Evolutionary conservation across 1,140 invertebrate species (phyloP).

Genomic region (Drosophila guanche): DNA sequence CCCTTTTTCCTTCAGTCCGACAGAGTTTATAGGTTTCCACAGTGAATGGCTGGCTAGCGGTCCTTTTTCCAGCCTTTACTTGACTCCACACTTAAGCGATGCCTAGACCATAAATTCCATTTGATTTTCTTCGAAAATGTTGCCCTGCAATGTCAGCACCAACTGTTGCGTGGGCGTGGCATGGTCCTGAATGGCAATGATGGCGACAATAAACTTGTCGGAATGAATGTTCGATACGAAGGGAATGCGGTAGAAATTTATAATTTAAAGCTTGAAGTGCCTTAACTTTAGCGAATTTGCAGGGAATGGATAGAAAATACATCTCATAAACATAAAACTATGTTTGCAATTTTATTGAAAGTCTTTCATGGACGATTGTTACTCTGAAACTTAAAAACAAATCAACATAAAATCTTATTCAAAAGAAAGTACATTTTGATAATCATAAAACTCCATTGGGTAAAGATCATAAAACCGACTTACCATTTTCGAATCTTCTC

Average conservation of each 20-base stretch:
- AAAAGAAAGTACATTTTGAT: too few species aligned
- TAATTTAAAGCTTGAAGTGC: slow-evolving; percentile 14
- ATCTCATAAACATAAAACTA: too few species aligned
- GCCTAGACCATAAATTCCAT: slow-evolving; percentile 70
- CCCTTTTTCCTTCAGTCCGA: slow-evolving; percentile 49
- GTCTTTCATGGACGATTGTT: too few species aligned
- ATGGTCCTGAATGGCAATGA: slow-evolving; percentile 43
- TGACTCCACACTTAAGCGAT: slow-evolving; percentile 29
- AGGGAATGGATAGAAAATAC: too few species aligned
- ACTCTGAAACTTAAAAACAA: too few species aligned
- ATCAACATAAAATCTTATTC: too few species aligned
- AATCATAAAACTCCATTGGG: too few species aligned
- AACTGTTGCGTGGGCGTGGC: slow-evolving; percentile 71
- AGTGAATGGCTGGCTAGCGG: slow-evolving; percentile 47
- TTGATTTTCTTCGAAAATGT: slow-evolving; percentile 56
- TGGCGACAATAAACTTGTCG: slow-evolving; percentile 47
- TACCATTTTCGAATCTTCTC: too few species aligned
- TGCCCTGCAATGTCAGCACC: slow-evolving; percentile 65
- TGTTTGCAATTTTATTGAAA: too few species aligned
- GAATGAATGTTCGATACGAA: slow-evolving; percentile 11
- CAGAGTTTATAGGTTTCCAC: slow-evolving; percentile 63
- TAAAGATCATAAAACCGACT: too few species aligned
- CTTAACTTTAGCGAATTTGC: too few species aligned
- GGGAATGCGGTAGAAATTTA: slow-evolving; percentile 13
- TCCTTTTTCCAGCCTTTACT: slow-evolving; percentile 12